These are phyloP conservation scores for Anthonomus grandis DNA, from an alignment of 1,140 invertebrate species.

Conservation along the genomic window DNA sequence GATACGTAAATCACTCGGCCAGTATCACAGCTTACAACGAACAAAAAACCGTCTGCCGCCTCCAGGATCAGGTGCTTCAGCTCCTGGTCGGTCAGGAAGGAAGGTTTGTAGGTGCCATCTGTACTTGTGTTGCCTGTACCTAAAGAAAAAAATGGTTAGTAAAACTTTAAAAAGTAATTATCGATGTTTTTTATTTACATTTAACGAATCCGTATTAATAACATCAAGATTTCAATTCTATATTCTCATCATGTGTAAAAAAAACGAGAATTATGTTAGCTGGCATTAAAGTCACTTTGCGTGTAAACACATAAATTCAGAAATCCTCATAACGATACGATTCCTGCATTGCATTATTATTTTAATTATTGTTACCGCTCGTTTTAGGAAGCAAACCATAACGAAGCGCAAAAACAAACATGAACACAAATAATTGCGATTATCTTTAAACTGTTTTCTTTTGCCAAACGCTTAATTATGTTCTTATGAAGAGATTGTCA, in stretches of 20 bases:
- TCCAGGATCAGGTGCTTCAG: conserved; percentile 98
- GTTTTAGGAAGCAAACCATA: conserved; percentile 9
- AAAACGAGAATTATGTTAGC: background rate
- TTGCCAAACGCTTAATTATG: too few relatives aligned
- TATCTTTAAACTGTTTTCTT: too few relatives aligned
- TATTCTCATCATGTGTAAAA: background rate
- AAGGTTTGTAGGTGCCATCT: conserved; percentile 96
- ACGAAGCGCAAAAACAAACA: too few relatives aligned
- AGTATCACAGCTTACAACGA: conserved; percentile 97
- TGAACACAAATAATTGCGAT: too few relatives aligned
- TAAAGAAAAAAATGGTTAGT: conserved; percentile 46
- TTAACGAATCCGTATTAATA: background rate
- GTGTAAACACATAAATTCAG: background rate
- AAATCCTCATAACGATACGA: background rate
- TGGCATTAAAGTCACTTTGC: background rate
- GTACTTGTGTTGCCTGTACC: conserved; percentile 92
- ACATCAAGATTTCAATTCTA: background rate
- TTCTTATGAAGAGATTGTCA: too few relatives aligned
- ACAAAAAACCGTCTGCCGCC: conserved; percentile 98
- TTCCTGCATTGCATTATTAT: background rate
- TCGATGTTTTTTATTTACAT: background rate
- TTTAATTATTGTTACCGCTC: conserved; percentile 14
- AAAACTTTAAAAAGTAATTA: background rate
- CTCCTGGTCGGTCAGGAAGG: conserved; percentile 98
- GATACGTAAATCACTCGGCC: conserved; percentile 97